phyloP scores from a whole-genome alignment of 2,888 invertebrate genomes.

The Tetranychus truncatus region DNA sequence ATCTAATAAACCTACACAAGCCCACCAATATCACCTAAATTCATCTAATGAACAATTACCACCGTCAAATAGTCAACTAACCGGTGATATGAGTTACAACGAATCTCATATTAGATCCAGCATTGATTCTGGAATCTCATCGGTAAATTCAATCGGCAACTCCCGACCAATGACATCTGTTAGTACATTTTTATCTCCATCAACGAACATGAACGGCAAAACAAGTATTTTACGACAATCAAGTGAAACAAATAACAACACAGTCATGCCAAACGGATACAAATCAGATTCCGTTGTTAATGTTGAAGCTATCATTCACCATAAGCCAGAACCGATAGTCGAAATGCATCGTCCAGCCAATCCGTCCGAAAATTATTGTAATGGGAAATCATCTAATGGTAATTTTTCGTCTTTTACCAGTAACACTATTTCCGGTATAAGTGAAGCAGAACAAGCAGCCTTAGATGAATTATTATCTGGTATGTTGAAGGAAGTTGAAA shows the following conservation, averaged over 20 bases:
- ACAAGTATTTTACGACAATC: background rate
- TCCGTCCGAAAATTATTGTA: background rate
- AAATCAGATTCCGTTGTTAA: background rate
- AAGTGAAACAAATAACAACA: conserved; percentile 3
- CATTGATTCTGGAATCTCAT: conserved; percentile 76
- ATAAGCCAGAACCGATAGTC: background rate
- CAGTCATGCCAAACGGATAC: background rate
- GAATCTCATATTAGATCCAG: conserved; percentile 40
- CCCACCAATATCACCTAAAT: background rate
- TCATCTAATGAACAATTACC: conserved; percentile 25
- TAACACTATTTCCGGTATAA: background rate
- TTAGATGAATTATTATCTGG: conserved; percentile 65
- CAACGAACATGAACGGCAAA: background rate
- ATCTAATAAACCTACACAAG: background rate
- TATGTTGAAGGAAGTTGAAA: conserved; percentile 70
- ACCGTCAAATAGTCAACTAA: conserved; percentile 29
- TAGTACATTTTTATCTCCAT: background rate
- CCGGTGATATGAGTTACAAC: conserved; percentile 12
- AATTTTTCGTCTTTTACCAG: background rate
- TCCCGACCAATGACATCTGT: background rate
- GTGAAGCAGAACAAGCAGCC: conserved; percentile 35
- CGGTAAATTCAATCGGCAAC: conserved; percentile 29
- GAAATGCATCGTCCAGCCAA: background rate
- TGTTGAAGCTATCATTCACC: background rate
- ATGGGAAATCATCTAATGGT: background rate